Evolutionary conservation across 2,113 vertebrate species (phyloP).

Genomic region (Lonchura striata): DNA sequence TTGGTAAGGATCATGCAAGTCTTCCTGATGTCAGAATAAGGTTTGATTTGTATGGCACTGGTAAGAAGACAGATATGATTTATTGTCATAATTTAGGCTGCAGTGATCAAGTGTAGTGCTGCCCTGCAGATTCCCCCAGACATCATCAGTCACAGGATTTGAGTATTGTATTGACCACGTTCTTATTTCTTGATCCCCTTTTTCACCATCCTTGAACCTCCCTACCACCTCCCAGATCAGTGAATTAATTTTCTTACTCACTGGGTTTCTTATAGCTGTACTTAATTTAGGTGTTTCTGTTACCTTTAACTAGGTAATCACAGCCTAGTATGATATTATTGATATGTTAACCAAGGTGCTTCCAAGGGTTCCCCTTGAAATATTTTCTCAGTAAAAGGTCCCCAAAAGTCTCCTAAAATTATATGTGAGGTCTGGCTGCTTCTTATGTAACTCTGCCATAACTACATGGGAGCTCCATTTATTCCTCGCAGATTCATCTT

Average conservation of each 20-base stretch:
- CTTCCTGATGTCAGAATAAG: not conserved
- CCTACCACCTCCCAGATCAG: not conserved
- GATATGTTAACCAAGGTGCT: not conserved
- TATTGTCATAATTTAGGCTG: not conserved
- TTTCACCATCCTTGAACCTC: not conserved
- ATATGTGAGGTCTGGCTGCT: not conserved
- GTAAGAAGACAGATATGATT: not conserved
- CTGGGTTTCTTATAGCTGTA: accelerated
- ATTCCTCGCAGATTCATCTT: not conserved
- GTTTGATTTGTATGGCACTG: not conserved
- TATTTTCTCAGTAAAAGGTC: not conserved
- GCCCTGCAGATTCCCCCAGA: not conserved
- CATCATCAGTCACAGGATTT: accelerated
- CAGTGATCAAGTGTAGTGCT: not conserved
- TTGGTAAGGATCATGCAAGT: not conserved
- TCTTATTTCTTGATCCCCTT: not conserved
- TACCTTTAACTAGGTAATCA: not conserved
- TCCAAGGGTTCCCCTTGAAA: not conserved
- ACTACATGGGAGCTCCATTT: not conserved
- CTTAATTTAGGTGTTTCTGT: not conserved
- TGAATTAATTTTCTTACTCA: not conserved
- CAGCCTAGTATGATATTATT: not conserved
- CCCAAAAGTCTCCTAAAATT: not conserved
- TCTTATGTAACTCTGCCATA: not conserved
- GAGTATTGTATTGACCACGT: not conserved